Percentiles rank a stretch among this genome's conserved stretches.
Evolutionary conservation across 2,797 vertebrate species (phyloP).

Genomic region (Micromesistius poutassou): DNA sequence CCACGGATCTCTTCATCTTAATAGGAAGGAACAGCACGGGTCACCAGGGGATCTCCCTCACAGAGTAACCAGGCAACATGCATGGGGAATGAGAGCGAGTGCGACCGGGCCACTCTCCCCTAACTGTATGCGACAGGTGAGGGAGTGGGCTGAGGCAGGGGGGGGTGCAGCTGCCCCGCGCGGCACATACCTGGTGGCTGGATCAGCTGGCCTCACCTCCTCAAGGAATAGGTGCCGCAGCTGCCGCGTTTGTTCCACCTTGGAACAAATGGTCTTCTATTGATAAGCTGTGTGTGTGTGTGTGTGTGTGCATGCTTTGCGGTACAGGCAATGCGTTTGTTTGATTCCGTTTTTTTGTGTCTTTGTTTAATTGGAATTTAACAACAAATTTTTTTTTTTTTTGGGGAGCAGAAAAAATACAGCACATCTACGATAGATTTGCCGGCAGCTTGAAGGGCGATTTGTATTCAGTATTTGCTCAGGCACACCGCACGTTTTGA

Average conservation of each 20-base stretch:
- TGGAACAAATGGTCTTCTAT: neutral
- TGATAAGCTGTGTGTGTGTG: neutral
- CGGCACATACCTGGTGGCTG: constrained; percentile 44
- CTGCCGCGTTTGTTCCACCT: constrained; percentile 39
- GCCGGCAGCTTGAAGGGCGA: neutral
- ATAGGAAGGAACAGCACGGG: constrained; percentile 31
- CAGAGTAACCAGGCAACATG: constrained; percentile 24
- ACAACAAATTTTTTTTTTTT: neutral
- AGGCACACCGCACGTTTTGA: neutral
- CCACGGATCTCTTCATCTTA: constrained; percentile 56
- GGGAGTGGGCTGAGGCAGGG: constrained; percentile 37
- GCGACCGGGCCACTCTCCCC: constrained; percentile 30
- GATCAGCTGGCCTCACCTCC: constrained; percentile 41
- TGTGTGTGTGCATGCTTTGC: neutral
- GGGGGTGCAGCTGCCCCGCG: constrained; percentile 49
- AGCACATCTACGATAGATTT: neutral
- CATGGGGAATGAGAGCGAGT: constrained; percentile 31
- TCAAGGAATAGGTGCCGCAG: constrained; percentile 31
- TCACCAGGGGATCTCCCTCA: constrained; percentile 41
- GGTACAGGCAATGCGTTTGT: too few relatives aligned
- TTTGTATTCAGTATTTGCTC: neutral
- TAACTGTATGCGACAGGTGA: constrained; percentile 64
- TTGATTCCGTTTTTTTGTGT: neutral
- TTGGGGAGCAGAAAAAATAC: neutral
- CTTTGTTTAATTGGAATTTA: neutral